Base-by-base conservation (phyloP, 2,888 invertebrate genomes). In the Girardia tigrina region DNA sequence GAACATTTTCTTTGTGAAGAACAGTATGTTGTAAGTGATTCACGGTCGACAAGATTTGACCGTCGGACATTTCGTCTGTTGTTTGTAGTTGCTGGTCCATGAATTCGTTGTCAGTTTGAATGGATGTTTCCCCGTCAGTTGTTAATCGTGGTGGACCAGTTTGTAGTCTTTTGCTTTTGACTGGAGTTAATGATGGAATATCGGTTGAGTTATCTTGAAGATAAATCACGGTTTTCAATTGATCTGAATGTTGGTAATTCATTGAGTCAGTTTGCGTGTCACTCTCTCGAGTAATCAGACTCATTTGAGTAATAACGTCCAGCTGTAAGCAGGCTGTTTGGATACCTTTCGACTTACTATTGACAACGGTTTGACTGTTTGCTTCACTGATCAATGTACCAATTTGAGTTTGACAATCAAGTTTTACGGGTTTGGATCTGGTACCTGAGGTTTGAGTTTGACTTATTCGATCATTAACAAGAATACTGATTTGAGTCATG, bases 101-200 rank as follows among this genome's bases (percentile, higher is more conserved):
- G 8, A 56, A n/a, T 12, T 8, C 8, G n/a, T 16, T 12, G 23
- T 56, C n/a, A n/a, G 56, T 56, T 56, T 56, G 56, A 56, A 23
- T 2, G 4, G 8, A 4, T 2, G 2, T 20, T 56, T 12, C 56
- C 4, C n/a, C n/a, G 6, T 56, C 56, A 8, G 8, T 4, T n/a
- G n/a, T 20, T 56, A 56, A 56, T 56, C 23, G n/a, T 20, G 20
- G n/a, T 56, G 4, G n/a, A 56, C 56, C 56, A n/a, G 23, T 56
- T 56, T 56, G 56, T 56, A 56, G n/a, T n/a, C 56, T n/a, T 56
- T 56, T 56, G n/a, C 23, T 56, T 56, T 56, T 56, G n/a, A n/a
- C n/a, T 4, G 4, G n/a, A n/a, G n/a, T 23, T 20, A 6, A 20
- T n/a, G 23, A 4, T 20, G 4, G 20, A 6, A 16, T 56, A 8